Evolutionary conservation across 2,888 invertebrate genomes (phyloP).

Genomic region (Agrenia bidenticulata): DNA sequence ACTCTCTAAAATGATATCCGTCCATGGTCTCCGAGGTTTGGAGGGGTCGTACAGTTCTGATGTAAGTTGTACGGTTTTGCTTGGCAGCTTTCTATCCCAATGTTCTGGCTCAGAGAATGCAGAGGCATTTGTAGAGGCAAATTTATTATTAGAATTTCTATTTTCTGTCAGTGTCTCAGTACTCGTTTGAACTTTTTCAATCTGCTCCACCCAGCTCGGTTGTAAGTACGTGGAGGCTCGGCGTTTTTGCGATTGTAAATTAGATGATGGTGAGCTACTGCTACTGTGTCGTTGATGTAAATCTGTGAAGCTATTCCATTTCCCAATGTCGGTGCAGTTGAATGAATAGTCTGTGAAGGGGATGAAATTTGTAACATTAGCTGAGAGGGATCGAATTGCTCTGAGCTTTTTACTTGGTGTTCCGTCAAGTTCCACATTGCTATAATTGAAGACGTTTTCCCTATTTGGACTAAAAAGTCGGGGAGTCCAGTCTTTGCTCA

Average conservation of each 20-base stretch:
- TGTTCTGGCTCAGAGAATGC: constrained; percentile 18
- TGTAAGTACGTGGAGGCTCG: constrained; percentile 37
- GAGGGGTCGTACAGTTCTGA: constrained; percentile 38
- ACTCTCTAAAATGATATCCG: constrained; percentile 51
- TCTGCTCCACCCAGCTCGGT: constrained; percentile 53
- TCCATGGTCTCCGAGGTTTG: constrained; percentile 51
- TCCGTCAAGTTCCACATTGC: not conserved
- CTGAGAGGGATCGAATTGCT: constrained; percentile 78
- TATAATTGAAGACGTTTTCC: constrained; percentile 30
- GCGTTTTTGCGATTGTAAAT: constrained; percentile 13
- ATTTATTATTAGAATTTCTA: constrained; percentile 35
- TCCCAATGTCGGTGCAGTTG: constrained; percentile 38
- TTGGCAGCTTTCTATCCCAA: constrained; percentile 36
- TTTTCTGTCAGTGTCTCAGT: constrained; percentile 44
- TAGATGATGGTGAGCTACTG: constrained; percentile 18
- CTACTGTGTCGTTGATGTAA: constrained; percentile 23
- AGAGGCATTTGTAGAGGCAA: not conserved
- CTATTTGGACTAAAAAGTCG: constrained; percentile 47
- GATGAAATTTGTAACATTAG: constrained; percentile 77
- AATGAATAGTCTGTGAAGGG: constrained; percentile 53
- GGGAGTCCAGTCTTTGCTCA: constrained; percentile 51
- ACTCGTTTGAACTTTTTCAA: constrained; percentile 49
- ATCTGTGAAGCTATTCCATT: constrained; percentile 51
- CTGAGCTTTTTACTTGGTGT: constrained; percentile 66
- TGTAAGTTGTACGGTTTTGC: constrained; percentile 41